phyloP scores from a whole-genome alignment of 2,888 invertebrate species.

The Lathronympha strigana region DNA sequence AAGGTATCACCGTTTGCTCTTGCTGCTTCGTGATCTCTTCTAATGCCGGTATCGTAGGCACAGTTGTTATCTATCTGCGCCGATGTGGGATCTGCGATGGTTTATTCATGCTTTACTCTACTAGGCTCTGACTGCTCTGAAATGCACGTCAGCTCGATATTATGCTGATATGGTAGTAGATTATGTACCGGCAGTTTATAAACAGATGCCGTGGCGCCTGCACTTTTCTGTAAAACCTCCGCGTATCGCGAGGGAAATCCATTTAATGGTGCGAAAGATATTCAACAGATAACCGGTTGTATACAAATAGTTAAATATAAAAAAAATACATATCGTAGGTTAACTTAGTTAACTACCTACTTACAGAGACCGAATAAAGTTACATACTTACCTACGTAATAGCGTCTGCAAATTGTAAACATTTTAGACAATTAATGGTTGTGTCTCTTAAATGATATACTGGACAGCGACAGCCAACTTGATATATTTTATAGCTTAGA shows the following conservation, averaged over 20 bases:
- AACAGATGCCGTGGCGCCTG: constrained; percentile 42
- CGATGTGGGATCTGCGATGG: constrained; percentile 50
- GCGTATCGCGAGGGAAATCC: constrained; percentile 58
- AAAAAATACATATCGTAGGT: too few species aligned
- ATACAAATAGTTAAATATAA: background rate
- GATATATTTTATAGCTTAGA: too few species aligned
- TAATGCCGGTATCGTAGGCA: constrained; percentile 1
- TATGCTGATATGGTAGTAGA: constrained; percentile 59
- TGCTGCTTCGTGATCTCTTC: background rate
- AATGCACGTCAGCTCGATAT: constrained; percentile 58
- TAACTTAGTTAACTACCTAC: too few species aligned
- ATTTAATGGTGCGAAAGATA: constrained; percentile 40
- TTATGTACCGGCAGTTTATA: constrained; percentile 41
- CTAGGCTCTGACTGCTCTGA: constrained; percentile 52
- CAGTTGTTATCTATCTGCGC: constrained; percentile 45
- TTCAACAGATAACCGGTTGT: constrained; percentile 24
- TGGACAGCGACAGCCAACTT: too few species aligned
- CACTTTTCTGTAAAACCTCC: constrained; percentile 53
- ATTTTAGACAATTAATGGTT: too few species aligned
- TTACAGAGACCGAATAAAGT: too few species aligned
- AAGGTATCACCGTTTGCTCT: background rate
- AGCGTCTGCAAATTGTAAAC: too few species aligned
- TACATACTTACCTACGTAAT: too few species aligned
- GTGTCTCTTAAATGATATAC: too few species aligned
- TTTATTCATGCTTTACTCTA: constrained; percentile 63